These are phyloP conservation scores for Drosophila borborema DNA, from an alignment of 2,888 invertebrate genomes.

Conservation along the genomic window DNA sequence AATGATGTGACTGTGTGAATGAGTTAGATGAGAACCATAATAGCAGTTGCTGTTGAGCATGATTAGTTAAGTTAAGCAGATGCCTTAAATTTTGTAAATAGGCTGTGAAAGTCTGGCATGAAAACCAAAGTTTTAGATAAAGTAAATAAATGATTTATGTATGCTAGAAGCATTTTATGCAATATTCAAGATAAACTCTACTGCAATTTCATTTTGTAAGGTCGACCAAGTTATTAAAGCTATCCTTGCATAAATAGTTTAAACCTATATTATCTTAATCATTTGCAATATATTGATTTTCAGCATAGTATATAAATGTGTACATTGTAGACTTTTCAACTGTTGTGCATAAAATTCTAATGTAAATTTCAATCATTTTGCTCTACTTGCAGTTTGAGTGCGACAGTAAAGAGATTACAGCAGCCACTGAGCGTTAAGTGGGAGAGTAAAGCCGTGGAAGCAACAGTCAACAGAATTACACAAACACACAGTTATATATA, in stretches of 20 bases:
- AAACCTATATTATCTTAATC: background rate
- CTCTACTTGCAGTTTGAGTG: conserved; percentile 43
- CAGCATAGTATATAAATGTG: background rate
- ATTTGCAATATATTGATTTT: background rate
- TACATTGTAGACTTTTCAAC: background rate
- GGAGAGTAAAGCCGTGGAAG: conserved; percentile 20
- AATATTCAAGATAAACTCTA: background rate
- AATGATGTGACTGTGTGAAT: background rate
- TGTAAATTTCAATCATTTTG: conserved; percentile 41
- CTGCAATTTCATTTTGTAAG: background rate
- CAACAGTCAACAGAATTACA: conserved; percentile 15
- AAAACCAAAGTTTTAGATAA: background rate
- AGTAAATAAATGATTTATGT: background rate
- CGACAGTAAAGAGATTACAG: conserved; percentile 45
- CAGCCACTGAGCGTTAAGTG: conserved; percentile 38
- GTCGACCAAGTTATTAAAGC: background rate
- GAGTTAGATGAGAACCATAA: background rate
- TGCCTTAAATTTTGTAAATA: background rate
- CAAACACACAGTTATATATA: conserved; percentile 1
- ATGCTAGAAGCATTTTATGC: no score
- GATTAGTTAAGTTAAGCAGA: background rate
- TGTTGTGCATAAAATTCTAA: conserved; percentile 22
- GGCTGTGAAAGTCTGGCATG: background rate
- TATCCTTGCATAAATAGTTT: background rate
- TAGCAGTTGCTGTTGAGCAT: background rate